Evolutionary conservation across 2,888 invertebrate species (phyloP).

Genomic region (Zele albiditarsus): DNA sequence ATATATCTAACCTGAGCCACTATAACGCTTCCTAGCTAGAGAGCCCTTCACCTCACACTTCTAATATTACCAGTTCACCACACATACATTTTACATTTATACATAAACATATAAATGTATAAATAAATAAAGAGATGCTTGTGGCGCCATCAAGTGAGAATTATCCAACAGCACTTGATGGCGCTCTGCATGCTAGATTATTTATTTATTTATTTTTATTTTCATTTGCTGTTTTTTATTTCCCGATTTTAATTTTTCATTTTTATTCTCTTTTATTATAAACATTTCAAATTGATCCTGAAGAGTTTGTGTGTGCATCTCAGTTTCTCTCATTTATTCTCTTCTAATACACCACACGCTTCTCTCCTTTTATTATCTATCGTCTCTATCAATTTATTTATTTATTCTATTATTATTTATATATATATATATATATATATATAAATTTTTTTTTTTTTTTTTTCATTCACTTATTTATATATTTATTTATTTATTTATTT

Average conservation of each 20-base stretch:
- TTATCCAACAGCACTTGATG: conserved; percentile 27
- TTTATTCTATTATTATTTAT: neutral
- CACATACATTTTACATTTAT: neutral
- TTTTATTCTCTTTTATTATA: conserved; percentile 20
- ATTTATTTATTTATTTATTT: conserved; percentile 6
- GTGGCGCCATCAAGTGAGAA: conserved; percentile 31
- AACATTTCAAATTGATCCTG: no score
- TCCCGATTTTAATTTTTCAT: conserved; percentile 18
- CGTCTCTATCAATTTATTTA: neutral
- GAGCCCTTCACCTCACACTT: neutral
- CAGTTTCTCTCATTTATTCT: neutral
- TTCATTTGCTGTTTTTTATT: no score
- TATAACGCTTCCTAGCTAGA: neutral
- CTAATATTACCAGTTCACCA: conserved; percentile 9
- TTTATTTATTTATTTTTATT: neutral
- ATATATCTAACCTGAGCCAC: neutral
- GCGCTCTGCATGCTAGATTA: neutral
- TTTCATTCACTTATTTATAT: no score
- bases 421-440: neutral
- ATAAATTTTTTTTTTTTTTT: no score
- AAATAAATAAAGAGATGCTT: neutral
- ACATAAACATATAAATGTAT: neutral
- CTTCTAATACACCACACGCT: neutral
- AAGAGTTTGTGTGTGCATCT: no score
- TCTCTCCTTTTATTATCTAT: neutral